phyloP scores from a whole-genome alignment of 2,797 vertebrate genomes.

The Mionectes olivaceus region DNA sequence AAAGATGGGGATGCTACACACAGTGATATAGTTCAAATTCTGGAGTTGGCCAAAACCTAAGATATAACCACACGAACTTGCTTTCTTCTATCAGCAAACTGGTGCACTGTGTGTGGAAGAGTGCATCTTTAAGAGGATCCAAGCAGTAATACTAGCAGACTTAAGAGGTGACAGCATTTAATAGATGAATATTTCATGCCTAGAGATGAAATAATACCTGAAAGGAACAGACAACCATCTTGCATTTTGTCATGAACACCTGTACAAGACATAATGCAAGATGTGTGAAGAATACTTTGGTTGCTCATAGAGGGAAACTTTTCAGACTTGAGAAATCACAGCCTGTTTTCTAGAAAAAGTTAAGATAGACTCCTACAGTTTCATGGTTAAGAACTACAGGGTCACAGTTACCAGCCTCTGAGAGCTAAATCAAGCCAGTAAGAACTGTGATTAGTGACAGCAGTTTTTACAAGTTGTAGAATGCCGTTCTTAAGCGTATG shows the following conservation, averaged over 20 bases:
- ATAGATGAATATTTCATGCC: not conserved
- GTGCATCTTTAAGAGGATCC: not conserved
- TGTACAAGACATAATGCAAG: not conserved
- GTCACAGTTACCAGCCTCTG: not conserved
- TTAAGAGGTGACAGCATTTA: not conserved
- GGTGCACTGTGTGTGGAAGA: not conserved
- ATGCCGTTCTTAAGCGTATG: not conserved
- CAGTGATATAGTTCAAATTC: not conserved
- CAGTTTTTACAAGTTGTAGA: not conserved
- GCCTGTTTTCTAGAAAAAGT: not conserved
- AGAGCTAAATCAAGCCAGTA: not conserved
- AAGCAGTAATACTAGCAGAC: not conserved
- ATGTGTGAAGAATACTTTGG: not conserved
- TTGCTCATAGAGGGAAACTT: not conserved
- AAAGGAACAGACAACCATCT: not conserved
- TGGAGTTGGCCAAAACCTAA: not conserved
- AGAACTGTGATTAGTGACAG: not conserved
- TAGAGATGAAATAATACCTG: not conserved
- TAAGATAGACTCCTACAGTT: not conserved
- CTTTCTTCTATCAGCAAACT: not conserved
- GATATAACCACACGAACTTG: not conserved
- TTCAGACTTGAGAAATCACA: not conserved
- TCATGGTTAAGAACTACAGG: not conserved
- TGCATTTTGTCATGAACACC: not conserved
- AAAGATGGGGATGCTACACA: not conserved